Conservation (phyloP, 1,140 invertebrate genomes). For the Trialeurodes vaporariorum region DNA sequence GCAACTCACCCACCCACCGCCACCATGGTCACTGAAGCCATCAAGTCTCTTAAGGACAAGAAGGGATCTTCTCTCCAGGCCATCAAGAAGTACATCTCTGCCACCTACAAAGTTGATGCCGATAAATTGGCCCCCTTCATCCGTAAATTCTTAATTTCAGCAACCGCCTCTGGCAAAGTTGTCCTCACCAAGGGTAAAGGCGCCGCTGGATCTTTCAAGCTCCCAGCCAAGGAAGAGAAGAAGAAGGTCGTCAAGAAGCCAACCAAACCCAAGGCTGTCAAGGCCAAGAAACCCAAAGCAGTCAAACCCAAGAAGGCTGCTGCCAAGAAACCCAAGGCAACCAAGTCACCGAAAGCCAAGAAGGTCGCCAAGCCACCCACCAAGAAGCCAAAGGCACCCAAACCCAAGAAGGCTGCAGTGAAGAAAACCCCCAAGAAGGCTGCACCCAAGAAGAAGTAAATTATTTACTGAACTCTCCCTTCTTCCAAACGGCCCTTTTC, state of each 20-base stretch:
- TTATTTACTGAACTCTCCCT: no score
- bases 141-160: slow-evolving; percentile 35
- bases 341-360: slow-evolving; percentile 18
- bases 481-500: no score
- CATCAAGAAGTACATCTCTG: slow-evolving; percentile 43
- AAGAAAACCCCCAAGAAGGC: no score
- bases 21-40: slow-evolving; percentile 39
- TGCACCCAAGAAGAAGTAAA: no score
- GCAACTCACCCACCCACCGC: slow-evolving; percentile 29
- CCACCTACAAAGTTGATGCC: slow-evolving; percentile 38
- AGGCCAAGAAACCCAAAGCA: slow-evolving; percentile 14
- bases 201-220: slow-evolving; percentile 37
- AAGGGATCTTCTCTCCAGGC: slow-evolving; percentile 41
- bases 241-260: slow-evolving; percentile 2
- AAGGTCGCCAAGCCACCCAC: slow-evolving; percentile 20
- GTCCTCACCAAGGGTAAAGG: slow-evolving; percentile 37
- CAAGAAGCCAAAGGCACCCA: slow-evolving; percentile 7
- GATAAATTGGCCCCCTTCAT: slow-evolving; percentile 35
- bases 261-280: slow-evolving; percentile 15
- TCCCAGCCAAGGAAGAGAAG: slow-evolving; percentile 22
- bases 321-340: slow-evolving; percentile 18
- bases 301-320: slow-evolving; percentile 18
- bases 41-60: slow-evolving; percentile 39
- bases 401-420: slow-evolving; percentile 13
- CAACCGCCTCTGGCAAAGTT: slow-evolving; percentile 31